A percentile compares a stretch with the other conserved stretches of the same genome.
Conservation (phyloP, 1,140 invertebrate genomes). For the Drosophila santomea region DNA sequence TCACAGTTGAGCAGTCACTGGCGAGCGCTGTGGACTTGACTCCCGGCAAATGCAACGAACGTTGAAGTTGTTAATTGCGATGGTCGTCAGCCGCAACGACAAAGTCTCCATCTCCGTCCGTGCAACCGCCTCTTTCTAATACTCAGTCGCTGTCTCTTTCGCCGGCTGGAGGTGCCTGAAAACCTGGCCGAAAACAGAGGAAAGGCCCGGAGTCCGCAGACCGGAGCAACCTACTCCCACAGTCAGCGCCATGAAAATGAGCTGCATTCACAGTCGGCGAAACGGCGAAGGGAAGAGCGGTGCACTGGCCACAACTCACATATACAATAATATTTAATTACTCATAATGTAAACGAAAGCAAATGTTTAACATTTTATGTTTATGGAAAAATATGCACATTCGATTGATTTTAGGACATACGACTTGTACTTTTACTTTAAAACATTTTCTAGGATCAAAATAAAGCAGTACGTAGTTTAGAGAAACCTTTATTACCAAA, state of each 20-base stretch:
- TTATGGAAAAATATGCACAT: too few relatives aligned
- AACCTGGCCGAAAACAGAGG: constrained; percentile 26
- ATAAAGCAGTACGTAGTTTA: too few relatives aligned
- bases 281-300: constrained; percentile 11
- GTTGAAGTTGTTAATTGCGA: constrained; percentile 81
- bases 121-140: constrained; percentile 19
- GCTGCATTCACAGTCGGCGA: constrained; percentile 47
- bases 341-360: too few relatives aligned
- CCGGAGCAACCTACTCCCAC: constrained; percentile 62
- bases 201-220: constrained; percentile 10
- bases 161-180: constrained; percentile 6
- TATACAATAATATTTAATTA: too few relatives aligned
- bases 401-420: too few relatives aligned
- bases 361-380: too few relatives aligned
- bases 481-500: not conserved
- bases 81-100: constrained; percentile 72
- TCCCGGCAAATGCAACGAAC: constrained; percentile 68
- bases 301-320: not conserved
- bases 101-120: constrained; percentile 18
- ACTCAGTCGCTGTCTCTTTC: constrained; percentile 36
- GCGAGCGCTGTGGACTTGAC: constrained; percentile 17
- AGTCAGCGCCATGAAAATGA: constrained; percentile 61
- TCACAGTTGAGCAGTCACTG: constrained; percentile 31
- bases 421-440: too few relatives aligned
- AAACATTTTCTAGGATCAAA: too few relatives aligned